Evolutionary conservation across 2,888 invertebrate species (phyloP).

Genomic region (Diarsia rubi): DNA sequence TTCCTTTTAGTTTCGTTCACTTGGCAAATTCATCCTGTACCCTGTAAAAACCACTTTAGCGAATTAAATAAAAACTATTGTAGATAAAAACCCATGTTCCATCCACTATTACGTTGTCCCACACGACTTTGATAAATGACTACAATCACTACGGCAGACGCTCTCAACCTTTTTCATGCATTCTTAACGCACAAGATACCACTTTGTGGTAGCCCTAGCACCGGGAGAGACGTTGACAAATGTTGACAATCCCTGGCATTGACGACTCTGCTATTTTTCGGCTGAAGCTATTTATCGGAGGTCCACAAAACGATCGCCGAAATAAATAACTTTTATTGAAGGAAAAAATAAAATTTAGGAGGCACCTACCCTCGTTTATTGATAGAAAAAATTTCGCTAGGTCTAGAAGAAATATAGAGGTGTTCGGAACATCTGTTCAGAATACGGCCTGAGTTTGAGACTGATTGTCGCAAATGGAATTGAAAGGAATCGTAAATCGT

Average conservation of each 20-base stretch:
- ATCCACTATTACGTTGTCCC: slow-evolving; percentile 12
- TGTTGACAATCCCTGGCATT: slow-evolving; percentile 63
- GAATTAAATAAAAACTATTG: slow-evolving; percentile 6
- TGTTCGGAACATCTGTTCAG: slow-evolving; percentile 31
- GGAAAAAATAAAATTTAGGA: slow-evolving; percentile 39
- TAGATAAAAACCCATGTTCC: slow-evolving; percentile 7
- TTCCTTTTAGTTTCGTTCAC: neutral
- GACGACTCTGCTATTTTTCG: slow-evolving; percentile 50
- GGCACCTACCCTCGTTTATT: neutral
- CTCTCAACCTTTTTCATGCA: slow-evolving; percentile 43
- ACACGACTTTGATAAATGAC: slow-evolving; percentile 49
- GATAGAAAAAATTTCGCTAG: slow-evolving; percentile 23
- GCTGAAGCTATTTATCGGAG: slow-evolving; percentile 31
- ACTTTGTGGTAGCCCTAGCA: slow-evolving; percentile 36
- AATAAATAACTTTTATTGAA: slow-evolving; percentile 51
- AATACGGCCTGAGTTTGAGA: slow-evolving; percentile 27
- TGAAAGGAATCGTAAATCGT: slow-evolving; percentile 51
- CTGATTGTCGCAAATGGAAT: slow-evolving; percentile 50
- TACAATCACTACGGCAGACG: slow-evolving; percentile 30
- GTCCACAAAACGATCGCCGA: slow-evolving; percentile 27
- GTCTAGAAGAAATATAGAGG: slow-evolving; percentile 34
- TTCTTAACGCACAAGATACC: slow-evolving; percentile 38
- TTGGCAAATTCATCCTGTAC: neutral
- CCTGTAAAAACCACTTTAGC: slow-evolving; percentile 1
- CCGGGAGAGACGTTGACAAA: slow-evolving; percentile 59